These are phyloP conservation scores for Philereme vetulata DNA, from an alignment of 2,888 invertebrate genomes.

Conservation along the genomic window DNA sequence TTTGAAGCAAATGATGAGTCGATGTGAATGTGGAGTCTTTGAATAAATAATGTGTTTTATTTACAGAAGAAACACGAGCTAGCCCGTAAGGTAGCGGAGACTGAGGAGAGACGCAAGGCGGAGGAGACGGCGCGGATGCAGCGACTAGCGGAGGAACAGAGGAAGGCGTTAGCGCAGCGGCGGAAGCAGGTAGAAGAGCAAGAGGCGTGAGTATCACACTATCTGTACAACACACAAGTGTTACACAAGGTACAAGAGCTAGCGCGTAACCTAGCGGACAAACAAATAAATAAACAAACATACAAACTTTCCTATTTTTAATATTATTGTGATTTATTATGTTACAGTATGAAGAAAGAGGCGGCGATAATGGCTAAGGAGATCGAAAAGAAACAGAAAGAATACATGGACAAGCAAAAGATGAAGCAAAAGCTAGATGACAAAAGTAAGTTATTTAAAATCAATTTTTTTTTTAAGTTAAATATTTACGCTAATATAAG, in stretches of 20 bases:
- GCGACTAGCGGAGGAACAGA: conserved; percentile 65
- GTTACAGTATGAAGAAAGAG: conserved; percentile 65
- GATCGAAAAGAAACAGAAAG: conserved; percentile 74
- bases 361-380: conserved; percentile 75
- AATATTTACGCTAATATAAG: too few relatives aligned
- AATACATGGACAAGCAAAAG: conserved; percentile 68
- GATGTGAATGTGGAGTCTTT: too few relatives aligned
- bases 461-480: too few relatives aligned
- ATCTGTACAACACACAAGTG: neutral
- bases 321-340: neutral
- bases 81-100: conserved; percentile 72
- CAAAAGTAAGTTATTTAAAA: conserved; percentile 50
- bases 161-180: conserved; percentile 50
- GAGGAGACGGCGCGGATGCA: conserved; percentile 67
- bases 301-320: too few relatives aligned
- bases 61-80: conserved; percentile 65
- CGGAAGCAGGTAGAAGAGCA: conserved; percentile 70
- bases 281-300: too few relatives aligned
- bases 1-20: too few relatives aligned
- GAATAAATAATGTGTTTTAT: neutral
- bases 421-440: conserved; percentile 62
- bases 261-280: too few relatives aligned
- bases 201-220: conserved; percentile 59
- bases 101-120: conserved; percentile 66
- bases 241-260: neutral